Evolutionary conservation across 2,888 invertebrate genomes (phyloP).

Genomic region (Pyrrhopygopsis socrates): DNA sequence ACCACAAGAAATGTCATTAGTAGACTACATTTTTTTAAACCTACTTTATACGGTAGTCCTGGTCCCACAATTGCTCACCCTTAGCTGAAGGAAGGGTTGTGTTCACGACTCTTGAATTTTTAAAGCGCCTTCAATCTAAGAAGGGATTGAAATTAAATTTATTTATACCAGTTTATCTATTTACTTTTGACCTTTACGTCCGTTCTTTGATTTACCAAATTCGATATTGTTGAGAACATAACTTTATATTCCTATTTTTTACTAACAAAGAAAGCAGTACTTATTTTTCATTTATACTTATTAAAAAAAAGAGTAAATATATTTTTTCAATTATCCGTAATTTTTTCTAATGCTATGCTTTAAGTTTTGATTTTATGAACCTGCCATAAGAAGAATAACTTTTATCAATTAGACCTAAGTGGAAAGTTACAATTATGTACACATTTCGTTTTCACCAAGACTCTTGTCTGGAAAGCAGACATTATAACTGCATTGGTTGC

Average conservation of each 20-base stretch:
- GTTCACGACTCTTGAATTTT: conserved; percentile 95
- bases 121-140: conserved; percentile 94
- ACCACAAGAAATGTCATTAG: neutral
- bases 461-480: too few species aligned
- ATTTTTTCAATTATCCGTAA: too few species aligned
- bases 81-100: conserved; percentile 94
- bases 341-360: too few species aligned
- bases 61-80: conserved; percentile 89
- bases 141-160: conserved; percentile 94
- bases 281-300: too few species aligned
- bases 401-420: too few species aligned
- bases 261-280: too few species aligned
- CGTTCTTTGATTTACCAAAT: conserved; percentile 49
- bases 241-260: neutral
- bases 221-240: conserved; percentile 4
- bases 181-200: conserved; percentile 90
- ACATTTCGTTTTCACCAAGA: too few species aligned
- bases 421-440: too few species aligned
- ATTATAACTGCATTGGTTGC: too few species aligned
- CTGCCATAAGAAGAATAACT: too few species aligned
- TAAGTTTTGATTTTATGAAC: too few species aligned
- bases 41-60: conserved; percentile 63
- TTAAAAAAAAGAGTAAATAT: too few species aligned
- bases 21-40: neutral
- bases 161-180: conserved; percentile 94